A percentile compares a stretch with the other conserved stretches of the same genome.
Conservation (phyloP, 2,113 vertebrate genomes). For the Barbus barbus region DNA sequence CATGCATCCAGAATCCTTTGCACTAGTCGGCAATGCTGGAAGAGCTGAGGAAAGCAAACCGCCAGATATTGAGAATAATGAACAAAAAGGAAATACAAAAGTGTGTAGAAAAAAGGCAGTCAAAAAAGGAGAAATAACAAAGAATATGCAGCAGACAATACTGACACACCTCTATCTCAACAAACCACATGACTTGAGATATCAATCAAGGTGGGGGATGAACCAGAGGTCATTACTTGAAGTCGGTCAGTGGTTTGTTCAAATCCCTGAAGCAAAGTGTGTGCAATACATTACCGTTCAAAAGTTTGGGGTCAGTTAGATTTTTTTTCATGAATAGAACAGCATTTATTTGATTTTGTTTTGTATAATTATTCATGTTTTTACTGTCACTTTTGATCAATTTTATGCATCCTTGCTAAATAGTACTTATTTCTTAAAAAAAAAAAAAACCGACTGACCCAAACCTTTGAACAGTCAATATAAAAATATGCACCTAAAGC, state of each 20-base stretch:
- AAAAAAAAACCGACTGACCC: no score
- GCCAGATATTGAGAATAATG: not conserved
- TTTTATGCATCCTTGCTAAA: no score
- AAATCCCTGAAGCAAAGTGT: not conserved
- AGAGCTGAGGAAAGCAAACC: slow-evolving; percentile 76
- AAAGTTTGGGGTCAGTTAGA: not conserved
- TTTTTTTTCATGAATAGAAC: no score
- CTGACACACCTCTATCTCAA: not conserved
- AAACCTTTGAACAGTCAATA: not conserved
- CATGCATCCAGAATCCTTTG: slow-evolving; percentile 94
- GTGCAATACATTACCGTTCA: not conserved
- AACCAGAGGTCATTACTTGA: not conserved
- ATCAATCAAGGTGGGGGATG: not conserved
- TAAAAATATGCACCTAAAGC: not conserved
- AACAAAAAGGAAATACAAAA: not conserved
- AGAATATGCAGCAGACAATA: not conserved
- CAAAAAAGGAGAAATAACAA: not conserved
- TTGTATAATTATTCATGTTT: no score
- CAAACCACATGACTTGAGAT: not conserved
- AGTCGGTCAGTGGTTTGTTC: not conserved
- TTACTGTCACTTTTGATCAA: no score
- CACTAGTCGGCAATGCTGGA: slow-evolving; percentile 90
- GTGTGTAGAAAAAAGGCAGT: not conserved
- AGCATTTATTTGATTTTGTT: no score
- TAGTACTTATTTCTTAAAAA: no score